Percentiles rank a stretch among this genome's conserved stretches.
These are phyloP conservation scores for Ganaspis brasiliensis DNA, from an alignment of 2,888 invertebrate genomes.

Conservation along the genomic window DNA sequence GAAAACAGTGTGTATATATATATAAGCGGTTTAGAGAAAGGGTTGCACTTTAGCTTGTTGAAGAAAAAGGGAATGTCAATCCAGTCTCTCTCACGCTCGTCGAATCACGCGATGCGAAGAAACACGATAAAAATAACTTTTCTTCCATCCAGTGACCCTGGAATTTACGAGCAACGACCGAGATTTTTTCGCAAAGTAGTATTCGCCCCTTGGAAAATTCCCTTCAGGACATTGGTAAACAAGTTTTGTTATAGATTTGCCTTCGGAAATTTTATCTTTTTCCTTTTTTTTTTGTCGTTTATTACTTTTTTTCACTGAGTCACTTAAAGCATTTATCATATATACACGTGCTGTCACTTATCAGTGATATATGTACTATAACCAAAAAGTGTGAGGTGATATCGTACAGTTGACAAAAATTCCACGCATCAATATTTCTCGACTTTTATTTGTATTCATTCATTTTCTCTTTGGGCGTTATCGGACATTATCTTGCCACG, in stretches of 20 bases:
- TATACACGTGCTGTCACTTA: background rate
- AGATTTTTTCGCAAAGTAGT: constrained; percentile 3
- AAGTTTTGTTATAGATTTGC: background rate
- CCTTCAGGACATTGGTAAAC: background rate
- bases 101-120: constrained; percentile 47
- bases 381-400: background rate
- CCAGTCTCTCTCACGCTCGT: constrained; percentile 45
- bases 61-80: constrained; percentile 46
- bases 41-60: constrained; percentile 20
- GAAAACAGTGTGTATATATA: too few relatives aligned
- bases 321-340: constrained; percentile 17
- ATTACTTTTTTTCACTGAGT: background rate
- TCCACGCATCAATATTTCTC: background rate
- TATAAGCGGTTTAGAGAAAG: background rate
- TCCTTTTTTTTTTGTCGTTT: background rate
- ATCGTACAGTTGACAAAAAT: constrained; percentile 10
- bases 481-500: constrained; percentile 24
- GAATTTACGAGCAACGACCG: constrained; percentile 39
- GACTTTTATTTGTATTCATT: constrained; percentile 16
- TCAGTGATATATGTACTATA: background rate
- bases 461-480: background rate
- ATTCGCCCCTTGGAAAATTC: background rate
- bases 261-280: background rate
- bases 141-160: constrained; percentile 38
- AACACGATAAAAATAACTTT: constrained; percentile 46